Percentiles rank a stretch among this genome's conserved stretches.
Conservation (phyloP, 1,140 invertebrate genomes). For the Panagrolaimus sp. region DNA sequence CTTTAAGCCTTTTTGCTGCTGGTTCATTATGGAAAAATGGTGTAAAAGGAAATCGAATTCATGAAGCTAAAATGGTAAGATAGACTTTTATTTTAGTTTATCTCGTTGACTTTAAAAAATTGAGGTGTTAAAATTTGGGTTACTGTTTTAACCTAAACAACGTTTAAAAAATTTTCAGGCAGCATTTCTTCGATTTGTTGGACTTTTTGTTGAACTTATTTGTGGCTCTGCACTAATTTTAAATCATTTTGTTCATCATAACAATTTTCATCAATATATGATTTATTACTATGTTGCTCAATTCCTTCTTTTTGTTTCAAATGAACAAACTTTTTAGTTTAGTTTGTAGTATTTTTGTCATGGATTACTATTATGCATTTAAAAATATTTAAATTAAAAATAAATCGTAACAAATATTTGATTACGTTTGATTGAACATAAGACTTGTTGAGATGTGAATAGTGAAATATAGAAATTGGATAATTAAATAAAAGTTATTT, state of each 20-base stretch:
- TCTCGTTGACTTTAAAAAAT: too few species aligned
- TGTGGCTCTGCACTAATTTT: neutral
- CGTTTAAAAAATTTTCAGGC: slow-evolving; percentile 3
- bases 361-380: too few species aligned
- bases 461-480: too few species aligned
- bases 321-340: slow-evolving; percentile 12
- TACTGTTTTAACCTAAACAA: neutral
- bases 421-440: slow-evolving; percentile 7
- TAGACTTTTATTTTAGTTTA: too few species aligned
- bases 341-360: too few species aligned
- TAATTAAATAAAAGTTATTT: too few species aligned
- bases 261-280: slow-evolving; percentile 18
- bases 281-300: slow-evolving; percentile 11
- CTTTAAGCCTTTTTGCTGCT: neutral
- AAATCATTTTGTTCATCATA: slow-evolving; percentile 10
- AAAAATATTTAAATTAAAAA: too few species aligned
- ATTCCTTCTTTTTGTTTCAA: slow-evolving; percentile 7
- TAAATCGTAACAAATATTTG: slow-evolving; percentile 14
- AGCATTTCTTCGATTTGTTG: slow-evolving; percentile 2
- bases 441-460: neutral
- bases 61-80: slow-evolving; percentile 6
- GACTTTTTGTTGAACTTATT: neutral
- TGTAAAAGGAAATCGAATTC: neutral
- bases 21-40: slow-evolving; percentile 14
- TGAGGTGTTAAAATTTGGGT: too few species aligned